These are phyloP conservation scores for Neogobius melanostomus DNA, from an alignment of 2,113 vertebrate species.

Conservation along the genomic window DNA sequence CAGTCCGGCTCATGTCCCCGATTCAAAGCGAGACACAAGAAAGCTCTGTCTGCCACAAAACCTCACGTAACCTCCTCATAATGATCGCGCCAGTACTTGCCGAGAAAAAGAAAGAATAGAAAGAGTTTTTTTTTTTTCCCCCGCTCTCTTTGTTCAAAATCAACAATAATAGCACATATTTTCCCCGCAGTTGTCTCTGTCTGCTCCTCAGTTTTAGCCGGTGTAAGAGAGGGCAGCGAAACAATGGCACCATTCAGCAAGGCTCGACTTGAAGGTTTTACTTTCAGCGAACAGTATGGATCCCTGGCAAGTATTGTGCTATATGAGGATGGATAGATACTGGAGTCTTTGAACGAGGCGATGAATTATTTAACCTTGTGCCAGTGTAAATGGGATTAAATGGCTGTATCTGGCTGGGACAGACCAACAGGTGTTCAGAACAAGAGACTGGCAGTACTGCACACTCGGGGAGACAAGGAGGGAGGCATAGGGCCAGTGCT, in stretches of 20 bases:
- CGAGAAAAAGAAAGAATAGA: not conserved
- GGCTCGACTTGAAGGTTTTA: slow-evolving; percentile 21
- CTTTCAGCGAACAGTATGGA: slow-evolving; percentile 10
- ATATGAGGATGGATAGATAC: slow-evolving; percentile 11
- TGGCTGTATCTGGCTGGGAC: slow-evolving; percentile 25
- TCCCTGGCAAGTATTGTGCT: slow-evolving; percentile 1
- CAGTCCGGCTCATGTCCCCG: slow-evolving; percentile 40
- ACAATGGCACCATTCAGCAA: slow-evolving; percentile 12
- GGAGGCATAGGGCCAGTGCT: slow-evolving; percentile 25
- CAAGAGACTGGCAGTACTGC: slow-evolving; percentile 14
- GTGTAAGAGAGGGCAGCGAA: not conserved
- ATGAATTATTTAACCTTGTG: slow-evolving; percentile 60
- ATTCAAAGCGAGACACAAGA: slow-evolving; percentile 25
- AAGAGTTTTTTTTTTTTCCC: slow-evolving; percentile 1
- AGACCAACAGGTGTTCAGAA: slow-evolving; percentile 47
- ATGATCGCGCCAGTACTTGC: slow-evolving; percentile 10
- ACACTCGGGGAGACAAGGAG: not conserved
- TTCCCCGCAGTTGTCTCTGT: slow-evolving; percentile 14
- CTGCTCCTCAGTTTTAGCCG: slow-evolving; percentile 9
- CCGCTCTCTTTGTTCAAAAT: slow-evolving; percentile 36
- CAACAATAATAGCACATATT: slow-evolving; percentile 18
- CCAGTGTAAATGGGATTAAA: slow-evolving; percentile 53
- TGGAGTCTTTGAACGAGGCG: slow-evolving; percentile 38
- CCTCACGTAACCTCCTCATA: slow-evolving; percentile 18
- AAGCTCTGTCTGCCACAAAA: slow-evolving; percentile 27